A percentile compares a stretch with the other conserved stretches of the same genome.
Evolutionary conservation across 1,140 invertebrate genomes (phyloP).

Genomic region (Octopus bimaculoides): DNA sequence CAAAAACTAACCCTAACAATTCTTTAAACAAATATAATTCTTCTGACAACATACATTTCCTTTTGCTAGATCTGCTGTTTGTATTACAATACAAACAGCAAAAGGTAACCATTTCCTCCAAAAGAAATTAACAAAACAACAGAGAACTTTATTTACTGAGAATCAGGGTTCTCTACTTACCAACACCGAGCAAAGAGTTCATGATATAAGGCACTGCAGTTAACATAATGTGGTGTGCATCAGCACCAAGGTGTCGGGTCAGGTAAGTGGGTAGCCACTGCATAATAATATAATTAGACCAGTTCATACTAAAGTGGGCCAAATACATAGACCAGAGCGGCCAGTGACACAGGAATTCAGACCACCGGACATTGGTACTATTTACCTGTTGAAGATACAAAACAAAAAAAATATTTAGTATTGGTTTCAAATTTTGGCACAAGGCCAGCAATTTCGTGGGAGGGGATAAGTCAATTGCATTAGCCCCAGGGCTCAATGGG

Average conservation of each 20-base stretch:
- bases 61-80: too few species aligned
- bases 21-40: too few species aligned
- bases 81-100: too few species aligned
- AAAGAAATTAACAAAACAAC: too few species aligned
- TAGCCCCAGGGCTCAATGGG: too few species aligned
- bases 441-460: too few species aligned
- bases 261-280: conserved; percentile 80
- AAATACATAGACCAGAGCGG: conserved; percentile 76
- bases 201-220: conserved; percentile 77
- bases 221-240: conserved; percentile 72
- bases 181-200: conserved; percentile 73
- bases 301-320: conserved; percentile 82
- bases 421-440: too few species aligned
- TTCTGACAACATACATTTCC: too few species aligned
- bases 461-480: too few species aligned
- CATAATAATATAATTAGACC: conserved; percentile 82
- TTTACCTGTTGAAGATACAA: conserved; percentile 56
- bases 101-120: too few species aligned
- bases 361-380: conserved; percentile 63
- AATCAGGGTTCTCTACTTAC: conserved; percentile 56
- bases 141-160: too few species aligned
- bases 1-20: too few species aligned
- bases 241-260: conserved; percentile 67
- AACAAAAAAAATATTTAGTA: conserved; percentile 3
- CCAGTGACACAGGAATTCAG: conserved; percentile 70